Evolutionary conservation across 2,888 invertebrate species (phyloP).

Genomic region (Trichopoda pennipes): DNA sequence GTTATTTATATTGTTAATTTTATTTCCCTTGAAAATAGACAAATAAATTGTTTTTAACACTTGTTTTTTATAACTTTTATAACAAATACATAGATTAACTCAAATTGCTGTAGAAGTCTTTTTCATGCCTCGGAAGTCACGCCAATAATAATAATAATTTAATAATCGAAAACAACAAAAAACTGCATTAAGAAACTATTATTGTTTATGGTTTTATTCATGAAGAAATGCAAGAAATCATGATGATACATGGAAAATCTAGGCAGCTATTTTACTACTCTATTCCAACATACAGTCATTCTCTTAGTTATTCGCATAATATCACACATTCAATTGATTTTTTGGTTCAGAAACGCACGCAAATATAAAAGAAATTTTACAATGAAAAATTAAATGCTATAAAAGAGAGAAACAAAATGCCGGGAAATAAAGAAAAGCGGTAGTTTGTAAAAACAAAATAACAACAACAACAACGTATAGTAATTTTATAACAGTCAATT

Average conservation of each 20-base stretch:
- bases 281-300: slow-evolving; percentile 1
- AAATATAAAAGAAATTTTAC: slow-evolving; percentile 46
- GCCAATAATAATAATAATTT: slow-evolving; percentile 39
- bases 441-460: slow-evolving; percentile 37
- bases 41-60: background rate
- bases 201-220: background rate
- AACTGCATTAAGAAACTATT: slow-evolving; percentile 14
- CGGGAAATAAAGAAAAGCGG: slow-evolving; percentile 59
- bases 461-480: slow-evolving; percentile 26
- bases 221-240: slow-evolving; percentile 50
- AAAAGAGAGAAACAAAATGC: slow-evolving; percentile 27
- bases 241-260: slow-evolving; percentile 36
- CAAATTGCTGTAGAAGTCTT: slow-evolving; percentile 26
- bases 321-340: slow-evolving; percentile 48
- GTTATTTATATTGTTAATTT: background rate
- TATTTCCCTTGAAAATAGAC: slow-evolving; percentile 4
- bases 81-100: background rate
- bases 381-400: slow-evolving; percentile 38
- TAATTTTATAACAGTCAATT: slow-evolving; percentile 61
- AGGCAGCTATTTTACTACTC: slow-evolving; percentile 6
- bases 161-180: slow-evolving; percentile 23
- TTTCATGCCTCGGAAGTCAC: slow-evolving; percentile 4
- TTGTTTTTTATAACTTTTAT: background rate
- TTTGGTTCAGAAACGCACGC: slow-evolving; percentile 42
- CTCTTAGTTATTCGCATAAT: slow-evolving; percentile 8